A percentile compares a stretch with the other conserved stretches of the same genome.
Conservation (phyloP, 2,888 invertebrate genomes). For the Norana najaformis region DNA sequence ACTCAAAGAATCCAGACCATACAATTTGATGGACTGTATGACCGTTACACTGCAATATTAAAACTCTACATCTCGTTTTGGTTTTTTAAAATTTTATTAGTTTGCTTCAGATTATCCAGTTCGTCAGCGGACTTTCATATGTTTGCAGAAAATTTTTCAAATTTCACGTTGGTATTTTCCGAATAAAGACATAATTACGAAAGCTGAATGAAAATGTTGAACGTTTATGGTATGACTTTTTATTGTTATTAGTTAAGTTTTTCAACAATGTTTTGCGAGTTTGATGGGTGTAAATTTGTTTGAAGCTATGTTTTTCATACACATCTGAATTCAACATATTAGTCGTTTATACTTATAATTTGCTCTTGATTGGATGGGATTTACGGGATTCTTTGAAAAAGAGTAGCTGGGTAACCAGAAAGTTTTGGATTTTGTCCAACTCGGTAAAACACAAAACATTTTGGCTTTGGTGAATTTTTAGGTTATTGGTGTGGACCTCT, state of each 20-base stretch:
- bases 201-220: neutral
- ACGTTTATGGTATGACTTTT: neutral
- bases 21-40: neutral
- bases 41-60: neutral
- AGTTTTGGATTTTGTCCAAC: neutral
- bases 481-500: neutral
- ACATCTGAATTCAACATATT: neutral
- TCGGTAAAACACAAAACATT: neutral
- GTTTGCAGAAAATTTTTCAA: neutral
- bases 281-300: conserved; percentile 13
- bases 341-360: neutral
- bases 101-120: neutral
- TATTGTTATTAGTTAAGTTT: neutral
- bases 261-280: neutral
- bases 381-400: neutral
- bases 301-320: too few species aligned
- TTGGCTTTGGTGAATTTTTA: neutral
- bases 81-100: neutral
- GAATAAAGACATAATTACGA: neutral
- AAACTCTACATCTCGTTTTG: neutral
- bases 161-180: neutral
- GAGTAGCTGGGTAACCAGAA: neutral
- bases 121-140: neutral
- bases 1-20: neutral
- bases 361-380: neutral